Conservation (phyloP, 2,113 vertebrate species). For the Aldabrachelys gigantea region DNA sequence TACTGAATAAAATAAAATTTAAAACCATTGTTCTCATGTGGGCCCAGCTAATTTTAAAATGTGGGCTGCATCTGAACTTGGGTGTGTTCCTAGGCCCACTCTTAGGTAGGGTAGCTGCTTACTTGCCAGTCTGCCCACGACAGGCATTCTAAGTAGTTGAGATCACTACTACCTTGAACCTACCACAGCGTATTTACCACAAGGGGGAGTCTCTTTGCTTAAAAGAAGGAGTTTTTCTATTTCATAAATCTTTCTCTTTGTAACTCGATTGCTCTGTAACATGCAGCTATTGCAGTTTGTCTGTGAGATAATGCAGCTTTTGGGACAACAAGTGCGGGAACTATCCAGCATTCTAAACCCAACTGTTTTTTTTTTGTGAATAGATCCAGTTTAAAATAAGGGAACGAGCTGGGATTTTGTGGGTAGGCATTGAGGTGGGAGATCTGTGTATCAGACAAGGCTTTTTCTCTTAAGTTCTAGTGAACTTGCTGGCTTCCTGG, state of each 20-base stretch:
- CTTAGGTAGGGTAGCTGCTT: not conserved
- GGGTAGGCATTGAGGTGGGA: not conserved
- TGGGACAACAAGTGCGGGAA: not conserved
- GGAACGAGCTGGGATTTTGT: not conserved
- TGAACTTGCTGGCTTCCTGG: not conserved
- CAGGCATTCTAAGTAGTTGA: not conserved
- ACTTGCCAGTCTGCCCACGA: not conserved
- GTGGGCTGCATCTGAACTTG: not conserved
- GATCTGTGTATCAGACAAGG: not conserved
- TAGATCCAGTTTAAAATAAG: not conserved
- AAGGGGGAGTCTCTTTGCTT: slow-evolving; percentile 78
- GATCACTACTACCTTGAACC: not conserved
- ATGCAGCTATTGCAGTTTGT: slow-evolving; percentile 21
- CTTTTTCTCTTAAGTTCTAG: not conserved
- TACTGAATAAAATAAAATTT: slow-evolving; percentile 26
- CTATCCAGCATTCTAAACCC: not conserved
- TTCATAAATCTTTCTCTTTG: slow-evolving; percentile 56
- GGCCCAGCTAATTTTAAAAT: not conserved
- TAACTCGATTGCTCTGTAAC: slow-evolving; percentile 45
- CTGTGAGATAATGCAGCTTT: not conserved
- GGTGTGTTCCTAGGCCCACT: not conserved
- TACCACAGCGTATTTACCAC: slow-evolving; percentile 64
- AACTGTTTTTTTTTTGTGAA: not conserved
- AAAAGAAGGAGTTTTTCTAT: slow-evolving; percentile 1
- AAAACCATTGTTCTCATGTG: not conserved